phyloP scores from a whole-genome alignment of 1,140 invertebrate genomes.

The Alviniconcha marisindica region DNA sequence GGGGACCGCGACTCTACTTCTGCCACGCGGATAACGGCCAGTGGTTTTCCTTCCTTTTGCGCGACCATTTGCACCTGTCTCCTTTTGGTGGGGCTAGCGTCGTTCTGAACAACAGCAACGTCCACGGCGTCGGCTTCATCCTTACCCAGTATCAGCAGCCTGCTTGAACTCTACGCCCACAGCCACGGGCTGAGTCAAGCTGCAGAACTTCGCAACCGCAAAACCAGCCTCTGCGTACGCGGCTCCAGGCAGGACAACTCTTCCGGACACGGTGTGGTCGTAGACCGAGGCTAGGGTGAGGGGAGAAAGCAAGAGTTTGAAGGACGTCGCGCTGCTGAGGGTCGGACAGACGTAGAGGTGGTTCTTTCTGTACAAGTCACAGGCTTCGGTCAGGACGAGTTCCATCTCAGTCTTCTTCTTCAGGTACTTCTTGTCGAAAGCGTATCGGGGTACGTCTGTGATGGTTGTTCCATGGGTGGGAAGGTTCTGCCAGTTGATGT shows the following conservation, averaged over 20 bases:
- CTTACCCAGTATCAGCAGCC: slow-evolving; percentile 28
- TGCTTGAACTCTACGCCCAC: slow-evolving; percentile 42
- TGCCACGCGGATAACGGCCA: slow-evolving; percentile 14
- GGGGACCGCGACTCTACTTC: not conserved
- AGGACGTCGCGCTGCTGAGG: slow-evolving; percentile 17
- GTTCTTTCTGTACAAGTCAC: not conserved
- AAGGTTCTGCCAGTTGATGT: slow-evolving; percentile 50
- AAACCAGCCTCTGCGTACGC: slow-evolving; percentile 51
- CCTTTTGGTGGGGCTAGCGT: slow-evolving; percentile 21
- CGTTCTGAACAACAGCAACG: not conserved
- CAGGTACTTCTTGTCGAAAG: slow-evolving; percentile 35
- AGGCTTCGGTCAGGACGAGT: not conserved
- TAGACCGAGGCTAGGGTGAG: slow-evolving; percentile 43
- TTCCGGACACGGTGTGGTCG: slow-evolving; percentile 45
- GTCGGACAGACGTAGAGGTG: not conserved
- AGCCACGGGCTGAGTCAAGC: slow-evolving; percentile 12
- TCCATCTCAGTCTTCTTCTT: too few species aligned
- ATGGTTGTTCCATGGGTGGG: not conserved
- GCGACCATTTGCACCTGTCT: too few species aligned
- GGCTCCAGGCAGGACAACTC: slow-evolving; percentile 48
- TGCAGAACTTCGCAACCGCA: slow-evolving; percentile 35
- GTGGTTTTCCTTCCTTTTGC: slow-evolving; percentile 23
- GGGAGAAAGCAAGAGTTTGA: slow-evolving; percentile 26
- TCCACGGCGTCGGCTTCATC: slow-evolving; percentile 27
- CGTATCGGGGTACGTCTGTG: slow-evolving; percentile 42